These are phyloP conservation scores for Smutsia temminckii DNA, from an alignment of 2,797 vertebrate species.

Conservation along the genomic window DNA sequence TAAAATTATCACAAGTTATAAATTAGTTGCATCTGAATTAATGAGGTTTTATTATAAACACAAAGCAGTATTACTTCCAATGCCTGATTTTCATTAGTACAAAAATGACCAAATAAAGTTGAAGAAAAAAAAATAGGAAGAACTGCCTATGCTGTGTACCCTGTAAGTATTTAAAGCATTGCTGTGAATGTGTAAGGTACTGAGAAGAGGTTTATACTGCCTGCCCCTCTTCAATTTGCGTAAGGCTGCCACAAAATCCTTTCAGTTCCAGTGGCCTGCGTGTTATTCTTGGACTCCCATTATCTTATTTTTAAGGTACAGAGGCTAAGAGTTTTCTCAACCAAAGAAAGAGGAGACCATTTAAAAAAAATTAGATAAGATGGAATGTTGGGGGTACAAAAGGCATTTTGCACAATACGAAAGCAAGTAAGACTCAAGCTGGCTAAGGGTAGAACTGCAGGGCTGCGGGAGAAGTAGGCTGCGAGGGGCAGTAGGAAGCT, in stretches of 20 bases:
- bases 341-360: background rate
- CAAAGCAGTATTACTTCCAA: constrained; percentile 69
- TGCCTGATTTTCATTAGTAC: constrained; percentile 74
- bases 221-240: constrained; percentile 17
- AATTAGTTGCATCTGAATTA: constrained; percentile 75
- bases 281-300: background rate
- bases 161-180: background rate
- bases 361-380: background rate
- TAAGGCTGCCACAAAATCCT: constrained; percentile 23
- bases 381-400: background rate
- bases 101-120: constrained; percentile 58
- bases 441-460: background rate
- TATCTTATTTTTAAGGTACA: constrained; percentile 26
- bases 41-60: constrained; percentile 75
- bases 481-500: background rate
- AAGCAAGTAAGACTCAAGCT: background rate
- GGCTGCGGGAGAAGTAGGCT: background rate
- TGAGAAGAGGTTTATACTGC: constrained; percentile 26
- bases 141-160: background rate
- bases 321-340: constrained; percentile 3
- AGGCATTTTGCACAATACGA: background rate
- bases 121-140: background rate
- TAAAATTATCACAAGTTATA: constrained; percentile 76
- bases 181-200: background rate
- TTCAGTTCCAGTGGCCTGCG: background rate